phyloP scores from a whole-genome alignment of 2,113 vertebrate genomes.

The Crocuta crocuta region DNA sequence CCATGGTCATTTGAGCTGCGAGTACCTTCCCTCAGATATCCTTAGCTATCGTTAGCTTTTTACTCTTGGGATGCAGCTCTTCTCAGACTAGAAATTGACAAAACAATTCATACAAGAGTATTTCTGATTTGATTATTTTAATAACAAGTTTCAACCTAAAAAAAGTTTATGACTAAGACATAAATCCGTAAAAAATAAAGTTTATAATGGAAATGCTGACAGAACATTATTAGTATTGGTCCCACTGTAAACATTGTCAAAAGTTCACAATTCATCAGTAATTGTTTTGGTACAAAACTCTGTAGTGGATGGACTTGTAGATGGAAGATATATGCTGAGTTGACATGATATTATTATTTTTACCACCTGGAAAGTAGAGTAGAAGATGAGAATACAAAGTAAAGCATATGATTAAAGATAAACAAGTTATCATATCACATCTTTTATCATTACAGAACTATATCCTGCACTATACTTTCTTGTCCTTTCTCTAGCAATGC shows the following conservation, averaged over 20 bases:
- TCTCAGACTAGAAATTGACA: slow-evolving; percentile 65
- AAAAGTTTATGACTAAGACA: slow-evolving; percentile 87
- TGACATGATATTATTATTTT: slow-evolving; percentile 60
- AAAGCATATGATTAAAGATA: slow-evolving; percentile 57
- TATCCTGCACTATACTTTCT: slow-evolving; percentile 76
- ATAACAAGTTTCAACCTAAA: slow-evolving; percentile 86
- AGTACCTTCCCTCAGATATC: slow-evolving; percentile 13
- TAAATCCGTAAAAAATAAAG: slow-evolving; percentile 86
- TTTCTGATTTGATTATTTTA: slow-evolving; percentile 72
- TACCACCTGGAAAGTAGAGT: slow-evolving; percentile 55
- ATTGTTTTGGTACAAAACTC: slow-evolving; percentile 70
- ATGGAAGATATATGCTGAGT: slow-evolving; percentile 55
- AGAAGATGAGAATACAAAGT: slow-evolving; percentile 15
- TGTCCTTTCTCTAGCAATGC: slow-evolving; percentile 74
- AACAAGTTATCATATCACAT: slow-evolving; percentile 36
- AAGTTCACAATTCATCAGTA: slow-evolving; percentile 80
- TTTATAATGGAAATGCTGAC: slow-evolving; percentile 91
- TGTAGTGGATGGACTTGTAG: slow-evolving; percentile 56
- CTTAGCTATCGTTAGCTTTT: neutral
- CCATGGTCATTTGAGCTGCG: slow-evolving; percentile 50
- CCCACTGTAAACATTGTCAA: slow-evolving; percentile 81
- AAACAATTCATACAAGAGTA: slow-evolving; percentile 40
- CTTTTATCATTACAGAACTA: slow-evolving; percentile 69
- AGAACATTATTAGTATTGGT: slow-evolving; percentile 88
- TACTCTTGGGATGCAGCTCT: slow-evolving; percentile 39